Base-by-base conservation (phyloP, 2,888 invertebrate genomes). In the Stegophylla sp. region DNA sequence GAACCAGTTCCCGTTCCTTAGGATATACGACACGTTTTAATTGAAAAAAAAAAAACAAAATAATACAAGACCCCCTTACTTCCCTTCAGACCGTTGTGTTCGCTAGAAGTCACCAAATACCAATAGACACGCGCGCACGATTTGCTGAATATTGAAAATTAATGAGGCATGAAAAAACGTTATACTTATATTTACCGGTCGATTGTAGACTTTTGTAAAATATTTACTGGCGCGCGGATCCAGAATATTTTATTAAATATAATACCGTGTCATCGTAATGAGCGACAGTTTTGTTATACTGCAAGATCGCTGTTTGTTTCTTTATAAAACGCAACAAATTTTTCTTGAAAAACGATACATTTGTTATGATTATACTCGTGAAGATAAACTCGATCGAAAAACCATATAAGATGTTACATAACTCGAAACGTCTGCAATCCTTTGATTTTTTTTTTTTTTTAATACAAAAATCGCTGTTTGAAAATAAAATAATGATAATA, bases 1-100 rank as follows among this genome's bases (percentile, higher is more conserved):
- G 34, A 69, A 77, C 77, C 45, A 59, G 77, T 77, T 77, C 20
- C 45, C 17, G 13, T 51, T 59, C 17, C 5, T 51, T 59, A 12
- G 63, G n/a, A 17, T 45, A 45, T 0, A 45, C 9, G 45, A 20
- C 20, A n/a, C n/a, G 51, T 7, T 20, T 67, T 59, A 59, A 59
- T 77, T 45, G 77, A 69, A 77, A 77, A n/a, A n/a, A n/a, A n/a
- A n/a, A n/a, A n/a, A n/a, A n/a, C n/a, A n/a, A n/a, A n/a, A 67
- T 43, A 67, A 77, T 53, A 64, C 51, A 20, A 51, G 15, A 34
- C 56, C 9, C 43, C 9, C 3, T 4, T n/a, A 43, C 13, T n/a
- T n/a, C n/a, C n/a, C n/a, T n/a, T n/a, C n/a, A n/a, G n/a, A n/a
- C n/a, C 10, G 66, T 10, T 26, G 41, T 59, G 23, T 72, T 56